Conservation (phyloP, 1,140 invertebrate species). For the Lepidotrigona ventralis region DNA sequence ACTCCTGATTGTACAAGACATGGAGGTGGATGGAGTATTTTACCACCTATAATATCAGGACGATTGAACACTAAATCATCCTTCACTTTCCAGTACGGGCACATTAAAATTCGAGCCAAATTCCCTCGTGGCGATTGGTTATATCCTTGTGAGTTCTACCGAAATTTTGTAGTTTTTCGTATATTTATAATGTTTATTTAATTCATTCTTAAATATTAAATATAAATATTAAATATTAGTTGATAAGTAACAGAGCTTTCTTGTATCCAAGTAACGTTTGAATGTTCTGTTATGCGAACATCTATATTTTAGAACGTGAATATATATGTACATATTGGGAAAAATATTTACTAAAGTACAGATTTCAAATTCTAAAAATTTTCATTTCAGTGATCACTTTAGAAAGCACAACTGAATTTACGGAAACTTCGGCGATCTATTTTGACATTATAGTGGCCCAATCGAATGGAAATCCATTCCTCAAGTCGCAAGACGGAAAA, state of each 20-base stretch:
- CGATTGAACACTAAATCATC: constrained; percentile 83
- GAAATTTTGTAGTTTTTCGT: background rate
- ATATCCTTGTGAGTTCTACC: constrained; percentile 81
- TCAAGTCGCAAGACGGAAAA: constrained; percentile 41
- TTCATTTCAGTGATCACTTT: constrained; percentile 48
- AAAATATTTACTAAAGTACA: background rate
- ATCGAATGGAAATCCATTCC: constrained; percentile 65
- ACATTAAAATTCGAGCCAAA: constrained; percentile 83
- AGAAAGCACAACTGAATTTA: background rate
- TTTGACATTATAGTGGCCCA: constrained; percentile 67
- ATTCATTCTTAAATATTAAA: background rate
- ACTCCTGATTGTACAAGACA: constrained; percentile 78
- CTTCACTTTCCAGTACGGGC: constrained; percentile 82
- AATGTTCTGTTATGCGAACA: too few relatives aligned
- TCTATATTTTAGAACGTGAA: background rate
- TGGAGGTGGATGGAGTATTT: constrained; percentile 79
- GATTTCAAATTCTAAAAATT: too few relatives aligned
- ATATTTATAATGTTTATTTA: background rate
- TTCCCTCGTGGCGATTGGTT: constrained; percentile 86
- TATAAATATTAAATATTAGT: too few relatives aligned
- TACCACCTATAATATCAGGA: constrained; percentile 86
- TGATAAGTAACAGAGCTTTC: background rate
- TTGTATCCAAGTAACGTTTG: background rate
- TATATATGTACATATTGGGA: background rate
- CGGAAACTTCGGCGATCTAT: background rate